Evolutionary conservation across 1,140 invertebrate genomes (phyloP).

Genomic region (Brachystomella parvula): DNA sequence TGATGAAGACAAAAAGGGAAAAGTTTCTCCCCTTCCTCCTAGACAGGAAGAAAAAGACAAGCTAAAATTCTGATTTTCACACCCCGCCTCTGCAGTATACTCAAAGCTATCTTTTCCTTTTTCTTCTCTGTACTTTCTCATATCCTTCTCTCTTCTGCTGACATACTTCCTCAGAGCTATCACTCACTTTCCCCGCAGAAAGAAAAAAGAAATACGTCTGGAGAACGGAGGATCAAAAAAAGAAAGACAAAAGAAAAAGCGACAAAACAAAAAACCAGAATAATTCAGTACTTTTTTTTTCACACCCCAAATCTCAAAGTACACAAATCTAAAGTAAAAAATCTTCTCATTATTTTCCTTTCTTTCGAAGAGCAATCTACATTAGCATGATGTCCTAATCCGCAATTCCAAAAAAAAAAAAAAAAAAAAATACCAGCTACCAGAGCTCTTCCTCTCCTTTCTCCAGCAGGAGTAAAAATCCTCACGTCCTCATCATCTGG

Average conservation of each 20-base stretch:
- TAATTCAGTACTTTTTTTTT: neutral
- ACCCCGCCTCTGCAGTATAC: too few species aligned
- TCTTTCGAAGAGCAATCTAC: too few species aligned
- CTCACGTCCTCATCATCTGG: too few species aligned
- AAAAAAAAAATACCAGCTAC: too few species aligned
- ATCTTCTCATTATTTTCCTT: too few species aligned
- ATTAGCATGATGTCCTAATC: too few species aligned
- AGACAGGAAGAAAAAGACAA: neutral
- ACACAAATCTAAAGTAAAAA: too few species aligned
- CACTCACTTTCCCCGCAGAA: constrained; percentile 1
- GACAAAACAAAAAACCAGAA: neutral
- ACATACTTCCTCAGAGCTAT: constrained; percentile 2
- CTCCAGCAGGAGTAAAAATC: too few species aligned
- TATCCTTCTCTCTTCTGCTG: neutral
- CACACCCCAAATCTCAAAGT: neutral
- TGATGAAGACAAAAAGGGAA: constrained; percentile 12
- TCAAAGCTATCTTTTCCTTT: neutral
- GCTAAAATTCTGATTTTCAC: neutral
- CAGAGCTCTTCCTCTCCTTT: too few species aligned
- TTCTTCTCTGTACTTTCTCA: neutral
- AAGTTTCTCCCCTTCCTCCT: neutral
- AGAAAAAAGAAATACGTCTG: too few species aligned
- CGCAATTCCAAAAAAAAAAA: too few species aligned
- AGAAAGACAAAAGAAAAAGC: neutral
- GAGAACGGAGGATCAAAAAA: neutral